Percentiles rank a stretch among this genome's conserved stretches.
phyloP scores from a whole-genome alignment of 2,113 vertebrate species.

The Periophthalmodon schlosseri region DNA sequence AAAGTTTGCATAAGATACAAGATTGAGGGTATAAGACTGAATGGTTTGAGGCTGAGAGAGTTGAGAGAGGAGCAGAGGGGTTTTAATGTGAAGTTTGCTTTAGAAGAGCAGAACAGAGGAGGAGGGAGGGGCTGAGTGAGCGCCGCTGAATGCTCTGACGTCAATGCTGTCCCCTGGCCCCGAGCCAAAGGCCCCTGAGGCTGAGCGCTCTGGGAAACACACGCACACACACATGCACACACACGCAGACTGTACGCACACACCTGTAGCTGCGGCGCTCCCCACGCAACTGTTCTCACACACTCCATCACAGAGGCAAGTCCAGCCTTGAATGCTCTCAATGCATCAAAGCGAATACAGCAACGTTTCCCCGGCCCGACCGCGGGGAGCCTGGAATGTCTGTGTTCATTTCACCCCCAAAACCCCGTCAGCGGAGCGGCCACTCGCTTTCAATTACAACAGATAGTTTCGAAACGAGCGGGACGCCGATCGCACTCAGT shows the following conservation, averaged over 20 bases:
- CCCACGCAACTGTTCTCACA: constrained; percentile 16
- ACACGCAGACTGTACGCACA: constrained; percentile 6
- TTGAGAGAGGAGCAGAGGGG: constrained; percentile 37
- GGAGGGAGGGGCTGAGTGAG: background rate
- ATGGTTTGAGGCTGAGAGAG: background rate
- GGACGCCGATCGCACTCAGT: constrained; percentile 42
- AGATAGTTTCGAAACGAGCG: constrained; percentile 50
- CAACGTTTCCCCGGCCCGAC: constrained; percentile 20
- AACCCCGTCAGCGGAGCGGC: constrained; percentile 40
- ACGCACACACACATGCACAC: constrained; percentile 6
- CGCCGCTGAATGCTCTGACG: constrained; percentile 56
- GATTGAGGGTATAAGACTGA: background rate
- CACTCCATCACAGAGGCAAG: background rate
- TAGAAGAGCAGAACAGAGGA: constrained; percentile 32
- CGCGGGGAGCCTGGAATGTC: constrained; percentile 47
- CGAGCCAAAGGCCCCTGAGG: constrained; percentile 28
- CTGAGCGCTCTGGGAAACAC: constrained; percentile 34
- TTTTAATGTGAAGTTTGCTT: constrained; percentile 32
- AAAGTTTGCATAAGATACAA: background rate
- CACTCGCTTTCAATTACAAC: constrained; percentile 57
- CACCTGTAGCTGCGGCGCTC: constrained; percentile 32
- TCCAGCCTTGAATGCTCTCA: background rate
- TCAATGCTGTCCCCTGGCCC: constrained; percentile 59
- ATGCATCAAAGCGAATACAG: constrained; percentile 32
- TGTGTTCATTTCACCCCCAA: constrained; percentile 48